Evolutionary conservation across 2,888 invertebrate species (phyloP).

Genomic region (Synergus gifuensis): DNA sequence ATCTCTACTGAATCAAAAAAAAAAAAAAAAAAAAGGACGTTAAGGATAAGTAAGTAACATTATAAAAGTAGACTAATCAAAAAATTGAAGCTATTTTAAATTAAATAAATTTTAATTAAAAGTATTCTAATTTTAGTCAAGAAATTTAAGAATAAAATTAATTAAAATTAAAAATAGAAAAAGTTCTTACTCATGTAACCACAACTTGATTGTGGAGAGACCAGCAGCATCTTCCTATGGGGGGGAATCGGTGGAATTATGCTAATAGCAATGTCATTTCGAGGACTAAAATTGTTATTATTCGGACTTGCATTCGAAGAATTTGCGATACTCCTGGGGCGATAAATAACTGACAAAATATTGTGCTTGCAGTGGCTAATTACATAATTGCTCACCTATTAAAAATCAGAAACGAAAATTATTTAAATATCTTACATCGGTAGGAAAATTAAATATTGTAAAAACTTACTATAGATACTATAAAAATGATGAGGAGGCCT

Average conservation of each 20-base stretch:
- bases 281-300: constrained; percentile 47
- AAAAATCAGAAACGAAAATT: neutral
- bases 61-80: too few relatives aligned
- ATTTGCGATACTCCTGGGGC: neutral
- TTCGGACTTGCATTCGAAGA: constrained; percentile 33
- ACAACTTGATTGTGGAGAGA: constrained; percentile 67
- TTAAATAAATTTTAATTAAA: too few relatives aligned
- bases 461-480: constrained; percentile 68
- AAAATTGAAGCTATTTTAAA: too few relatives aligned
- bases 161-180: neutral
- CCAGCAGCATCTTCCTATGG: constrained; percentile 71
- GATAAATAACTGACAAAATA: constrained; percentile 54
- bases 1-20: neutral
- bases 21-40: too few relatives aligned
- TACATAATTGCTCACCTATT: constrained; percentile 68
- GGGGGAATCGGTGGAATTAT: constrained; percentile 69
- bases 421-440: neutral
- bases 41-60: too few relatives aligned
- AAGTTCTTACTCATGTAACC: constrained; percentile 69
- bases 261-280: constrained; percentile 72
- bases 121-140: too few relatives aligned
- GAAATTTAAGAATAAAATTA: neutral
- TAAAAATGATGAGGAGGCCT: constrained; percentile 67
- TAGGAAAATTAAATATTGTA: neutral
- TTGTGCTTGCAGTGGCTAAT: constrained; percentile 68